Base-by-base conservation (phyloP, 2,888 invertebrate genomes). In the Philereme transversata region DNA sequence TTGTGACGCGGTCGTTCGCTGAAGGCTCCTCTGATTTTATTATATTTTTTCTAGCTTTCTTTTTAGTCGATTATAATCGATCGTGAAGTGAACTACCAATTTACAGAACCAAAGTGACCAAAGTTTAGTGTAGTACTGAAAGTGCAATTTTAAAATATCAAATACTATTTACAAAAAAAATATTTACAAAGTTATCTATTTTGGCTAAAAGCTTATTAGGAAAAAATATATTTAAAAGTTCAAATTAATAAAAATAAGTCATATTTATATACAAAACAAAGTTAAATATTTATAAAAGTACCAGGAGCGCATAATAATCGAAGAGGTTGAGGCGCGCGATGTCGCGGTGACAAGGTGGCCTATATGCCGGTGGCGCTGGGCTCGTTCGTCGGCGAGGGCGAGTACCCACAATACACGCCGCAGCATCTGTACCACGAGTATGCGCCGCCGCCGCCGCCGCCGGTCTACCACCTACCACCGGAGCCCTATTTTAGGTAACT, bases 331-430 rank as follows among this genome's bases (percentile, higher is more conserved):
- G 57, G 64, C 45, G 61, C 65, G 75, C 87, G 89, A 93, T 93
- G 94, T 84, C 87, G 86, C 92, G 93, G 93, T 93, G 93, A 93
- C 93, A 94, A 92, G 78, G 94, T 94, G 94, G 94, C 94, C 88
- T 94, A 93, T 92, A 94, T 93, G 94, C 94, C 90, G 73, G 93
- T 94, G 88, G 94, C 92, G 90, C 92, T 94, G 93, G 93, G 93
- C 93, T 93, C 93, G 92, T 91, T 94, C 90, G 93, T 92, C 92
- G 93, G 94, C 93, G 93, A 93, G 92, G 92, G 93, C 93, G 93
- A 93, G 93, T 92, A 89, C 92, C 93, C 86, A 69, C 88, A 86
- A 80, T 91, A 86, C 70, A 77, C 86, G 70, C 76, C 86, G 79
- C 89, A 88, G 46, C 87, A 62, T 9, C 22, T 87, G 76, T 90